Evolutionary conservation across 2,113 vertebrate species (phyloP).

Genomic region (Papio anubis): DNA sequence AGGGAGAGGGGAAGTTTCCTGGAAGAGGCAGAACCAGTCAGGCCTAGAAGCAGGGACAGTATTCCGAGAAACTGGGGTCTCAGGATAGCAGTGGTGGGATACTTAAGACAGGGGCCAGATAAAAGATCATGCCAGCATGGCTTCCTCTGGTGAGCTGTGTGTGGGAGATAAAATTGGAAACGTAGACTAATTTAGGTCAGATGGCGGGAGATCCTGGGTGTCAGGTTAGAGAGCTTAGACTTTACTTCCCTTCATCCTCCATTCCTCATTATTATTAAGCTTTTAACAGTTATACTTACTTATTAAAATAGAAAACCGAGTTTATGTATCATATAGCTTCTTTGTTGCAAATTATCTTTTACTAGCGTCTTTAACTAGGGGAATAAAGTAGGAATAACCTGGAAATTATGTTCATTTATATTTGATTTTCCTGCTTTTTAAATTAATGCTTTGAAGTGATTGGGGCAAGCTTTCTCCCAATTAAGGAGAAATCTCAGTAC

Average conservation of each 20-base stretch:
- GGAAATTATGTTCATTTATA: slow-evolving; percentile 7
- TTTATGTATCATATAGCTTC: not conserved
- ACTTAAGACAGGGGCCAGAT: not conserved
- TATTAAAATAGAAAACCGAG: not conserved
- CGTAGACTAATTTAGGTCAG: not conserved
- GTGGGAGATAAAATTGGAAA: not conserved
- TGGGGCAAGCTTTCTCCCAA: not conserved
- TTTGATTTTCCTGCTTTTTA: not conserved
- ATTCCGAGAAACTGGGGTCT: not conserved
- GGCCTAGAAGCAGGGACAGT: not conserved
- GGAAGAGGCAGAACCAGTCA: not conserved
- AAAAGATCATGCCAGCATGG: not conserved
- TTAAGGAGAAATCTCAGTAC: slow-evolving; percentile 2
- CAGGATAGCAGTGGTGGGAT: not conserved
- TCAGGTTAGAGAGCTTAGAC: not conserved
- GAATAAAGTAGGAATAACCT: not conserved
- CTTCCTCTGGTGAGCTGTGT: not conserved
- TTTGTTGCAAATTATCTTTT: not conserved
- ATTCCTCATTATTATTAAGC: not conserved
- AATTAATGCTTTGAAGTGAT: not conserved
- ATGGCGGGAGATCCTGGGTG: not conserved
- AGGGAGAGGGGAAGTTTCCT: not conserved
- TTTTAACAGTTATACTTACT: slow-evolving; percentile 10
- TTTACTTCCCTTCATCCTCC: not conserved
- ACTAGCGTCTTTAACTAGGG: not conserved